A percentile compares a stretch with the other conserved stretches of the same genome.
These are phyloP conservation scores for Nothocercus julius DNA, from an alignment of 2,113 vertebrate genomes.

Conservation along the genomic window DNA sequence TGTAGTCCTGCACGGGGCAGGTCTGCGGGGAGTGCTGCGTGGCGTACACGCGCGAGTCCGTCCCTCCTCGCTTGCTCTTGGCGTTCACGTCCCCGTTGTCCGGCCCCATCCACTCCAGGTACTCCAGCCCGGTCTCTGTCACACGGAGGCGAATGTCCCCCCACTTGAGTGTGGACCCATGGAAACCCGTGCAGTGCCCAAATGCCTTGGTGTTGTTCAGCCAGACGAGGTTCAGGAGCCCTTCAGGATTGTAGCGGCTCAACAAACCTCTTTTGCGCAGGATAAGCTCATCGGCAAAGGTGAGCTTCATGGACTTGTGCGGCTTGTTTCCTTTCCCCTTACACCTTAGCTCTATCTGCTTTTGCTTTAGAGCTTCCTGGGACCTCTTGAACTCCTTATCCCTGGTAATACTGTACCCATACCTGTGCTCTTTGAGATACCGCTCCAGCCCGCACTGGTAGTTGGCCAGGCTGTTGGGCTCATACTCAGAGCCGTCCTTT, in stretches of 20 bases:
- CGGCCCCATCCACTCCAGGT: conserved; percentile 86
- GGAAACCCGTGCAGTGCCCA: conserved; percentile 86
- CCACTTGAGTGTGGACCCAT: conserved; percentile 86
- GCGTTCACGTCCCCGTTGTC: conserved; percentile 75
- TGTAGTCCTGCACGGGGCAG: conserved; percentile 87
- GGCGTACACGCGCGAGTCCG: conserved; percentile 83
- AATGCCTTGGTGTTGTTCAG: conserved; percentile 87
- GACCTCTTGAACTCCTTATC: conserved; percentile 88
- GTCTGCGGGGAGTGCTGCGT: conserved; percentile 85
- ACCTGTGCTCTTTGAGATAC: conserved; percentile 86
- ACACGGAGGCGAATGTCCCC: conserved; percentile 83
- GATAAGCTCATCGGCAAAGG: conserved; percentile 86
- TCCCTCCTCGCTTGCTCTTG: conserved; percentile 81
- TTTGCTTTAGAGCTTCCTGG: conserved; percentile 87
- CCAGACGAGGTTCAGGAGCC: conserved; percentile 86
- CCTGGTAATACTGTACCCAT: conserved; percentile 86
- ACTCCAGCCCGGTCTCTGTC: conserved; percentile 83
- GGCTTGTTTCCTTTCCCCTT: conserved; percentile 89
- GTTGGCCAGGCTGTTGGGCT: conserved; percentile 88
- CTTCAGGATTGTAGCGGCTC: conserved; percentile 85
- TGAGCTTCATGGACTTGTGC: conserved; percentile 89
- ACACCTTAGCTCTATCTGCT: conserved; percentile 83
- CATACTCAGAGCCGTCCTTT: conserved; percentile 88
- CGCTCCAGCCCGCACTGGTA: conserved; percentile 87
- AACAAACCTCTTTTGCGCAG: conserved; percentile 84